Percentiles rank a stretch among this genome's conserved stretches.
These are phyloP conservation scores for Syritta pipiens DNA, from an alignment of 2,888 invertebrate genomes.

Conservation along the genomic window DNA sequence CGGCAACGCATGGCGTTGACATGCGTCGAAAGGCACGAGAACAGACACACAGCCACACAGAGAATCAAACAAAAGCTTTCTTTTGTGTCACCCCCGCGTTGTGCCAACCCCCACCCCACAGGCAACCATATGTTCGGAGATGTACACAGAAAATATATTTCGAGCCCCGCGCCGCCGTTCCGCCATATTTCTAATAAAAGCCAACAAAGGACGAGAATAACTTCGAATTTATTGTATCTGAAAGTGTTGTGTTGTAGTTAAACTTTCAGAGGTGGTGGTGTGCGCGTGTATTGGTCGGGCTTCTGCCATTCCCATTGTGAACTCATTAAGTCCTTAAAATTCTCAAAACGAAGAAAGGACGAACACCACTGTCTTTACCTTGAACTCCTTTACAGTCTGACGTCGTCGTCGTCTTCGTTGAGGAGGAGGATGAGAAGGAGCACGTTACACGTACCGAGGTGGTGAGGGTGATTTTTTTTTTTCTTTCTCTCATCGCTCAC, in stretches of 20 bases:
- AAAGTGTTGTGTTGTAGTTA: constrained; percentile 17
- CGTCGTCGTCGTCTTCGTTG: too few relatives aligned
- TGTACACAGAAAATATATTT: constrained; percentile 2
- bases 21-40: constrained; percentile 25
- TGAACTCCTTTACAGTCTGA: constrained; percentile 64
- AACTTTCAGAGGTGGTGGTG: not conserved
- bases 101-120: not conserved
- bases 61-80: not conserved
- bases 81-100: constrained; percentile 4
- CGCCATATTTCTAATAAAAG: constrained; percentile 32
- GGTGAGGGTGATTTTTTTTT: too few relatives aligned
- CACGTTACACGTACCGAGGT: constrained; percentile 9
- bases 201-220: constrained; percentile 58
- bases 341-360: constrained; percentile 31
- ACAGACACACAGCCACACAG: too few relatives aligned
- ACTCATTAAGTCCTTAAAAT: constrained; percentile 57
- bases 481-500: too few relatives aligned
- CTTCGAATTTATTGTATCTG: constrained; percentile 45
- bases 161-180: not conserved
- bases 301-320: not conserved
- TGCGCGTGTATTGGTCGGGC: not conserved
- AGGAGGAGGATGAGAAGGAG: too few relatives aligned
- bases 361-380: constrained; percentile 46
- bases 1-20: constrained; percentile 30
- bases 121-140: constrained; percentile 55